Percentiles rank a stretch among this genome's conserved stretches.
phyloP scores from a whole-genome alignment of 2,113 vertebrate species.

The Glaucomys volans region DNA sequence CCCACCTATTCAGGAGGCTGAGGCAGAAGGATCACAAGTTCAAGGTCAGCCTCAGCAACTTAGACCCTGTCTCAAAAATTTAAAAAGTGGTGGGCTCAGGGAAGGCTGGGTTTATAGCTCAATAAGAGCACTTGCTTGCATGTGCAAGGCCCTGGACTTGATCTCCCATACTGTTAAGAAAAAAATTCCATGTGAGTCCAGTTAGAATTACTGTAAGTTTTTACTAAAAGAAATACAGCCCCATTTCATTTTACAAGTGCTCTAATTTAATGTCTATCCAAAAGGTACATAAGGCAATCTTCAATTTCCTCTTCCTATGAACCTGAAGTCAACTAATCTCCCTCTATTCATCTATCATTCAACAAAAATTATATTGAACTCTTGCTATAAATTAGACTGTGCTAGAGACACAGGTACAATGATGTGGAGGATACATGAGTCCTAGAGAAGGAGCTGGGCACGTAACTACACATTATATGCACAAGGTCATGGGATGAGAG shows the following conservation, averaged over 20 bases:
- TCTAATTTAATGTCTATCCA: slow-evolving; percentile 26
- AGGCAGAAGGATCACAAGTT: too few species aligned
- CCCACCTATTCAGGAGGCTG: too few species aligned
- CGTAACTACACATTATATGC: not conserved
- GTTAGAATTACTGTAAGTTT: slow-evolving; percentile 1
- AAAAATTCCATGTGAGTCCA: not conserved
- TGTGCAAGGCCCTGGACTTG: not conserved
- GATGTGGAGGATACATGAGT: too few species aligned
- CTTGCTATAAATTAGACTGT: not conserved
- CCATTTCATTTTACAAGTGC: slow-evolving; percentile 46
- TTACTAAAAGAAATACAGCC: not conserved
- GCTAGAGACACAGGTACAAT: not conserved
- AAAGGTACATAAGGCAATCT: not conserved
- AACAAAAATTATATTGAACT: slow-evolving; percentile 21
- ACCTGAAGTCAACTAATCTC: not conserved
- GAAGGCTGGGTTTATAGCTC: too few species aligned
- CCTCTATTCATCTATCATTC: not conserved
- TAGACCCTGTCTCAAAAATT: too few species aligned
- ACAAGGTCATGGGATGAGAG: not conserved
- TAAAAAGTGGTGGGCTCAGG: too few species aligned
- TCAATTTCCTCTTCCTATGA: slow-evolving; percentile 37
- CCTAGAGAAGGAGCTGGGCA: not conserved
- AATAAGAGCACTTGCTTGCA: too few species aligned
- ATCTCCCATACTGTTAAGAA: not conserved
- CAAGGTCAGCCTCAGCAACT: too few species aligned